Evolutionary conservation across 2,113 vertebrate species (phyloP), one percentile per base, ranked within the genome.

Genomic region (Carassius auratus): DNA sequence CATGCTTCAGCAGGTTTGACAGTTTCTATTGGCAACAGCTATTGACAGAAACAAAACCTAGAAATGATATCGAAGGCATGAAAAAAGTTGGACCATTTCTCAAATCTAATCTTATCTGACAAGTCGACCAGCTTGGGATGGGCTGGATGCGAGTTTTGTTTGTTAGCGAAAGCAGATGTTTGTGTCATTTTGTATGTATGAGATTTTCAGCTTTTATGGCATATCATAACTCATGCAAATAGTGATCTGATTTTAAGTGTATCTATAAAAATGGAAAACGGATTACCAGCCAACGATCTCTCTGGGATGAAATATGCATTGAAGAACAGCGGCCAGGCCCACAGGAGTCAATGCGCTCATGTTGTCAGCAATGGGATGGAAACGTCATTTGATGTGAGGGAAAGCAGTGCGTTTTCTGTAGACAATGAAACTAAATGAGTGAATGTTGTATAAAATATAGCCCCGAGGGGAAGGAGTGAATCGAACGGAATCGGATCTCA

Each of bases 211-310:
- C 57, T 84, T 89, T 86, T 75, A 84, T 87, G 81, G 87, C 57
- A 13, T n/a, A 86, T 77, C 83, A 90, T 85, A 76, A 66, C 78
- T 87, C 87, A 88, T 89, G 84, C 81, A 85, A 89, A 89, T 88
- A 84, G 88, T 80, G 84, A 90, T 90, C 87, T 84, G 87, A 90
- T 87, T 87, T 88, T 64, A 84, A 86, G 85, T 85, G 84, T 79
- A 82, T 76, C 86, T 75, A 88, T 90, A 88, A 85, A 90, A 86
- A 88, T 87, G 76, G 84, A 68, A 87, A 86, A 89, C 71, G 61
- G 87, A 86, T 86, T 86, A 87, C 84, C 84, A 86, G 77, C 66
- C 87, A 84, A 81, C 69, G 48, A 82, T 48, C 36, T 88, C 71
- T 83, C 66, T 81, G 80, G 85, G 30, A 36, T 86, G 78, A 84